Evolutionary conservation across 2,797 vertebrate genomes (phyloP), one percentile per base, ranked within the genome.

Genomic region (Sebastolobus alascanus): DNA sequence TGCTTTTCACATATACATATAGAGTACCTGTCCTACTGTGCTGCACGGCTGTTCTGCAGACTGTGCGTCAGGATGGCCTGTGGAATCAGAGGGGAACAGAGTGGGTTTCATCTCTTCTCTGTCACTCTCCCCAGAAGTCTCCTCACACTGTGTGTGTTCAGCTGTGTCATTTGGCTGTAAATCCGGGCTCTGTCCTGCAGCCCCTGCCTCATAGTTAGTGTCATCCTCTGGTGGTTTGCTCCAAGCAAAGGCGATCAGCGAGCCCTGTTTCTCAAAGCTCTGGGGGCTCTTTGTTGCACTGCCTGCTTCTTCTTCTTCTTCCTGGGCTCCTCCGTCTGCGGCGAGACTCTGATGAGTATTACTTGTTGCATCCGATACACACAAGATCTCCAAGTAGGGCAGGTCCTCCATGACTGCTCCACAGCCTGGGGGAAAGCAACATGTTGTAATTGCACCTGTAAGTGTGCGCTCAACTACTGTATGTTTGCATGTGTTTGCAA

Each of bases 321-420:
- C 37, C 13, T 33, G 56, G 11, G 16, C 52, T 64, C 33, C 67
- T 46, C 13, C 52, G 1, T 84, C 82, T 71, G 66, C 58, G 58
- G 5, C 31, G 16, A 55, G 40, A 16, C 50, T 84, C 8, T 75
- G 72, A 22, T 4, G 59, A 68, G 54, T 8, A 22, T 13, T 43
- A 61, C 22, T 69, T 8, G 50, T 52, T 74, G 50, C n/a, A 70
- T 92, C 78, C 22, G 91, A 78, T 12, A 68, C 79, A 58, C 94
- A 91, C 35, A 94, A 60, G 74, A 96, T 92, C 92, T 97, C 96
- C 87, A 96, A 83, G 90, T 96, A 96, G 68, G 96, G 96, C 37
- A 94, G 87, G 18, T 95, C 94, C 59, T 95, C 95, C 70, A 93
- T 82, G 55, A 85, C 68, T 2, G 70, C 87, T 40, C 93, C 94